Percentiles rank a stretch among this genome's conserved stretches.
phyloP scores from a whole-genome alignment of 1,140 invertebrate genomes.

The Magallana ariakensis region DNA sequence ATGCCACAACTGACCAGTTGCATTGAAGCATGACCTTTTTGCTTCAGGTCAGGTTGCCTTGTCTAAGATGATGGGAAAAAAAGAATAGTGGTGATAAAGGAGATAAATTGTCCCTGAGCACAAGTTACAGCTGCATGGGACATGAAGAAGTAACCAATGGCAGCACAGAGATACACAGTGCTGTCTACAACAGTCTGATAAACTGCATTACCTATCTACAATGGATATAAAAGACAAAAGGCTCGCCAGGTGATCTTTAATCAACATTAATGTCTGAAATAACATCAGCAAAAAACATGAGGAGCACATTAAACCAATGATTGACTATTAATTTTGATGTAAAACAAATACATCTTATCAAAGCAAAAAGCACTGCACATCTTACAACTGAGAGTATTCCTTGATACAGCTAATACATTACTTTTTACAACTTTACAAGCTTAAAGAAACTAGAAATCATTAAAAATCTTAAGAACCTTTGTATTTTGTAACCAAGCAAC shows the following conservation, averaged over 20 bases:
- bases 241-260: not conserved
- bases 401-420: too few species aligned
- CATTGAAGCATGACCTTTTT: conserved; percentile 32
- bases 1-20: conserved; percentile 22
- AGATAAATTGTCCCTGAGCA: not conserved
- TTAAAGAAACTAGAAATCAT: too few species aligned
- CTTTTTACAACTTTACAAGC: too few species aligned
- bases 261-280: conserved; percentile 4
- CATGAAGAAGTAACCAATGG: too few species aligned
- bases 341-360: too few species aligned
- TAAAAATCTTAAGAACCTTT: not conserved
- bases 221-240: not conserved
- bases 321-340: not conserved
- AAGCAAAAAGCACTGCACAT: too few species aligned
- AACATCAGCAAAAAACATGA: not conserved
- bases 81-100: not conserved
- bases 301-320: not conserved
- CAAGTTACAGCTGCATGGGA: not conserved
- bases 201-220: not conserved
- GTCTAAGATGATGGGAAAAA: conserved; percentile 36
- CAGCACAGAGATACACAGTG: too few species aligned
- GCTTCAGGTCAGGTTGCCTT: conserved; percentile 18
- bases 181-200: not conserved
- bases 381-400: too few species aligned
- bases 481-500: not conserved